Percentiles rank a stretch among this genome's conserved stretches.
Evolutionary conservation across 2,113 vertebrate species (phyloP).

Genomic region (Cottus gobio): DNA sequence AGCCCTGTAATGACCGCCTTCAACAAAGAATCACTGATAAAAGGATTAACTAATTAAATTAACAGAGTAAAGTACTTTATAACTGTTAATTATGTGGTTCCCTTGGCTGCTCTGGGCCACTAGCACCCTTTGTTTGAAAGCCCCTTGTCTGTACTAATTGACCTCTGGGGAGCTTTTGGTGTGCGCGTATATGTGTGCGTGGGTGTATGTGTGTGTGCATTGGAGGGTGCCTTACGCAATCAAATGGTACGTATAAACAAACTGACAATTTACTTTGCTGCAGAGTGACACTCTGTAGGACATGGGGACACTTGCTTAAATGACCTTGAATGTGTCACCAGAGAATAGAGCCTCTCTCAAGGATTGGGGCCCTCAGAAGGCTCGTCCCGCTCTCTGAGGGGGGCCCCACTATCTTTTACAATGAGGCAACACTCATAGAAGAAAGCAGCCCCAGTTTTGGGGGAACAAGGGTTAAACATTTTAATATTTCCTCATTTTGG

Average conservation of each 20-base stretch:
- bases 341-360: constrained; percentile 67
- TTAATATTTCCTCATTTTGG: neutral
- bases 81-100: constrained; percentile 86
- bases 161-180: constrained; percentile 85
- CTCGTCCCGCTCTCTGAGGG: constrained; percentile 23
- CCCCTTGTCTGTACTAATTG: constrained; percentile 88
- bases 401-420: constrained; percentile 27
- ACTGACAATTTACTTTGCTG: constrained; percentile 86
- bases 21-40: constrained; percentile 83
- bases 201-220: constrained; percentile 48
- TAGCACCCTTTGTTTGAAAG: constrained; percentile 82
- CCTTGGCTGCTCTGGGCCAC: constrained; percentile 81
- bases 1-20: constrained; percentile 74
- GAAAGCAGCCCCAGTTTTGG: neutral
- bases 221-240: constrained; percentile 82
- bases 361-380: constrained; percentile 36
- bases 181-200: constrained; percentile 54
- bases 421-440: neutral
- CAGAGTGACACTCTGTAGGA: constrained; percentile 84
- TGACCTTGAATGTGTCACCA: constrained; percentile 82
- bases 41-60: constrained; percentile 88
- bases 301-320: constrained; percentile 80
- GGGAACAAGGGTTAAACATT: neutral
- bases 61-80: constrained; percentile 86
- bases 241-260: constrained; percentile 87